A percentile compares a stretch with the other conserved stretches of the same genome.
Evolutionary conservation across 2,797 vertebrate species (phyloP).

Genomic region (Tokudaia muenninki): DNA sequence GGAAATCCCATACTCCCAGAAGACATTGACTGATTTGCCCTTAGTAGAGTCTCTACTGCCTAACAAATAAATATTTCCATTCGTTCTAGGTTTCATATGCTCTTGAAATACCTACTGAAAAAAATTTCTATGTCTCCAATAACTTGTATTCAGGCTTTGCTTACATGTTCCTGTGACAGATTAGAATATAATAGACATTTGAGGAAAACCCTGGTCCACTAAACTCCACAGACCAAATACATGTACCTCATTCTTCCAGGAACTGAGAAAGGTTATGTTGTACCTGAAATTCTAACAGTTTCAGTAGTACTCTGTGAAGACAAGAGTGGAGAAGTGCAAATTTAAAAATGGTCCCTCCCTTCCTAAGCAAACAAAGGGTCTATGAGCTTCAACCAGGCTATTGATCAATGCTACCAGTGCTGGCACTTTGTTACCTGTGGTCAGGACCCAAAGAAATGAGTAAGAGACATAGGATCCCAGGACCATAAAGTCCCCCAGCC

Average conservation of each 20-base stretch:
- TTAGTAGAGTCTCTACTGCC: not conserved
- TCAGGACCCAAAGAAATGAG: not conserved
- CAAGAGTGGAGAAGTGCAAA: not conserved
- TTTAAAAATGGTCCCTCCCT: not conserved
- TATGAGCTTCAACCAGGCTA: not conserved
- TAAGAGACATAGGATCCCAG: not conserved
- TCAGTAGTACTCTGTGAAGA: not conserved
- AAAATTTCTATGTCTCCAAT: not conserved
- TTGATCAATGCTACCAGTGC: not conserved
- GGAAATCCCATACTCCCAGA: not conserved
- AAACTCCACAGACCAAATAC: not conserved
- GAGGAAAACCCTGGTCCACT: not conserved
- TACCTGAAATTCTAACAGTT: not conserved
- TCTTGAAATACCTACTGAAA: slow-evolving; percentile 1
- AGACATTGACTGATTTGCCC: not conserved
- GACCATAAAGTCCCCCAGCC: not conserved
- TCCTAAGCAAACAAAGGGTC: not conserved
- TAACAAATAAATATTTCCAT: slow-evolving; percentile 2
- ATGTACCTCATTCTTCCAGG: not conserved
- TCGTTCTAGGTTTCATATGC: not conserved
- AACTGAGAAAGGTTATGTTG: not conserved
- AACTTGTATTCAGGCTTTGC: not conserved
- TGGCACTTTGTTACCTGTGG: not conserved
- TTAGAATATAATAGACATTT: not conserved
- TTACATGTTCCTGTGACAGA: not conserved